Percentiles rank a stretch among this genome's conserved stretches.
Evolutionary conservation across 2,888 invertebrate genomes (phyloP).

Genomic region (Caenorhabditis sp.): DNA sequence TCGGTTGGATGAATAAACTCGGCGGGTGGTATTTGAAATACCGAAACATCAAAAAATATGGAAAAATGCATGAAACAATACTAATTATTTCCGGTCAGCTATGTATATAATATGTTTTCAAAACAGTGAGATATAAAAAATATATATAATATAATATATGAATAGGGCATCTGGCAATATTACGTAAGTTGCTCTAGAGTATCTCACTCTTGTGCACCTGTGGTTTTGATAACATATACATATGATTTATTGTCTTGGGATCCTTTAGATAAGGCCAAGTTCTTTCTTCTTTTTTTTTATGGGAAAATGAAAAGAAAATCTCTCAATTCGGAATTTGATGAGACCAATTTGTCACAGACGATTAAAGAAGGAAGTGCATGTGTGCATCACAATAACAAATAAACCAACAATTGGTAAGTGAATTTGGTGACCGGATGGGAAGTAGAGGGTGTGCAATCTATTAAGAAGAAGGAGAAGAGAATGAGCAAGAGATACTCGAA

Average conservation of each 20-base stretch:
- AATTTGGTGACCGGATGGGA: not conserved
- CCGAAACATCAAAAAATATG: not conserved
- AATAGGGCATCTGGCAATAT: constrained; percentile 2
- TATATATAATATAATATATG: not conserved
- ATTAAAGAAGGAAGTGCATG: constrained; percentile 9
- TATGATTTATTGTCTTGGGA: not conserved
- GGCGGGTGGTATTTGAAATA: not conserved
- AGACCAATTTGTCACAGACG: constrained; percentile 21
- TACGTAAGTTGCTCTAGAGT: not conserved
- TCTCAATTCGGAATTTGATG: not conserved
- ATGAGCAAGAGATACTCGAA: constrained; percentile 12
- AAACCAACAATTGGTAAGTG: not conserved
- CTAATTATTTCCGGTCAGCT: constrained; percentile 23
- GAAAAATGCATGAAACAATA: not conserved
- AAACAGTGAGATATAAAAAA: not conserved
- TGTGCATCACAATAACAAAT: not conserved
- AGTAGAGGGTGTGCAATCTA: not conserved
- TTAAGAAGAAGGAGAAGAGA: not conserved
- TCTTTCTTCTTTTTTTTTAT: not conserved
- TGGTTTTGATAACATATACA: not conserved
- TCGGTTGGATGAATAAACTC: not conserved
- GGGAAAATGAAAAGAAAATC: not conserved
- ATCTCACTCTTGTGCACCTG: not conserved
- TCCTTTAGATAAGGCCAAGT: not conserved
- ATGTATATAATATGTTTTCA: not conserved